Evolutionary conservation across 2,113 vertebrate genomes (phyloP).

Genomic region (Centrocercus urophasianus): DNA sequence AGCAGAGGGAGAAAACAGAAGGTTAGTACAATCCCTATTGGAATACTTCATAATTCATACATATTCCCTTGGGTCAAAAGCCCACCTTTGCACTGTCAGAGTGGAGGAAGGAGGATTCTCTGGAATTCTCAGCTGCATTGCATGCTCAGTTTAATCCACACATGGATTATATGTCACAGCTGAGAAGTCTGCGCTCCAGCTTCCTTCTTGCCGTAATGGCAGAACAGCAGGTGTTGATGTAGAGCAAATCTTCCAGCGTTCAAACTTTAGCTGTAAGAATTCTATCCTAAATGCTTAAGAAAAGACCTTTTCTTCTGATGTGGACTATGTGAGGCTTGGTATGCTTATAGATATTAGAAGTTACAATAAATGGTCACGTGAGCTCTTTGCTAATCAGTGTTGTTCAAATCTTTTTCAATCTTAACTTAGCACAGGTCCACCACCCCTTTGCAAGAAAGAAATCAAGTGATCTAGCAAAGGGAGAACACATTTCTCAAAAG

Average conservation of each 20-base stretch:
- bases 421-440: not conserved
- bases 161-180: not conserved
- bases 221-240: not conserved
- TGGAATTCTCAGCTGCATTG: not conserved
- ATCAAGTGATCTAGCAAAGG: not conserved
- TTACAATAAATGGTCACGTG: not conserved
- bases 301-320: not conserved
- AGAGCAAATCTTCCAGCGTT: not conserved
- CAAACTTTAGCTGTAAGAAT: not conserved
- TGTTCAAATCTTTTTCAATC: not conserved
- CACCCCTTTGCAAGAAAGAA: not conserved
- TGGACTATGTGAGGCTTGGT: not conserved
- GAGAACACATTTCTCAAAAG: not conserved
- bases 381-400: not conserved
- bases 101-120: not conserved
- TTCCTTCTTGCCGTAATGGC: not conserved
- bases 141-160: not conserved
- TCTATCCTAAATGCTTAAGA: not conserved
- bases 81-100: not conserved
- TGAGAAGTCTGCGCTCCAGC: not conserved
- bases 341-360: not conserved
- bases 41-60: not conserved
- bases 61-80: not conserved
- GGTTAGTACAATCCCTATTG: not conserved
- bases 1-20: not conserved